Base-by-base conservation (phyloP, 2,888 invertebrate genomes). In the Dendrolimus pini region DNA sequence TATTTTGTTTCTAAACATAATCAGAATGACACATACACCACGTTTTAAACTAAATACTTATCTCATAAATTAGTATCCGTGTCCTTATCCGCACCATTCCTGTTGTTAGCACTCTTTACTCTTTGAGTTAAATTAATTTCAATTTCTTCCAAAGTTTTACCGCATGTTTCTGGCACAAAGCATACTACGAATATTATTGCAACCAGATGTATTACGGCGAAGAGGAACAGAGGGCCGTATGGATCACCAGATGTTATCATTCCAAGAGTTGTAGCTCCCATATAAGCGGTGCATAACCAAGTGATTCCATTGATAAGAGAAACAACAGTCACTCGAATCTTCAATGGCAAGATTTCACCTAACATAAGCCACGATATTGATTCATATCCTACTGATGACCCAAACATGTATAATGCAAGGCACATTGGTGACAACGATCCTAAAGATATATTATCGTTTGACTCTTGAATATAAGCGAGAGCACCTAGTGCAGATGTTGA, bases 321-420 rank as follows among this genome's bases (percentile, higher is more conserved):
- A 41, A 97, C 97, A 0, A 98, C 98, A 0, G 95, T 93, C 0
- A 98, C 98, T 62, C 98, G 93, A 60, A 98, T 96, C 78, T 94
- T 95, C 0, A 95, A 94, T 57, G 98, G 96, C 72, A 98, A 85
- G 67, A 97, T 96, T 87, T 97, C 97, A 59, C 97, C 97, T 93
- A 97, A 94, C 97, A 97, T 97, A n/a, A 97, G 86, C 97, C 94
- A 95, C 1, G 96, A 96, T 69, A 96, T 95, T 0, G 96, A 96
- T 0, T 96, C 96, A 71, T 95, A 96, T 14, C 96, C 97, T 57
- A 97, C 87, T 0, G 97, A 96, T 82, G 97, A 98, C 41, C 96
- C 96, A 56, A 97, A 85, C 7, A 97, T 96, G 82, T 96, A 98
- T 57, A 97, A 85, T 52, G 97, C 94, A 70, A 97, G 94, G 76